Evolutionary conservation across 2,888 invertebrate species (phyloP), one percentile per base, ranked within the genome.

Genomic region (Tipula lateralis): DNA sequence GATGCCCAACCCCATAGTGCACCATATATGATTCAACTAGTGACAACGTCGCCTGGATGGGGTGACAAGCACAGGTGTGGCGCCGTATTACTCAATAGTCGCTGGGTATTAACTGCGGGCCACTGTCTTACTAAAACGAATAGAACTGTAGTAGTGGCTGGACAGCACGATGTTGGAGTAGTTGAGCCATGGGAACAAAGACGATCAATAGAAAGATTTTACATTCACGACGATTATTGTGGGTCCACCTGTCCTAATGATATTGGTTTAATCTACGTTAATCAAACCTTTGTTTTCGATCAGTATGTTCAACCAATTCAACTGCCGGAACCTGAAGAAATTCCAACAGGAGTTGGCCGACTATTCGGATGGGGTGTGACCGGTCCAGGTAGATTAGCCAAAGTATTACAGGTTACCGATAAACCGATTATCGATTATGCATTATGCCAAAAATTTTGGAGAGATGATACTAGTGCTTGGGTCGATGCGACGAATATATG

Each of bases 211-310:
- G 34, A 34, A 1, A 7, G 32, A 7, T 32, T 34, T n/a, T 4
- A 16, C 34, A 16, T 83, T 9, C 91, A 91, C 85, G 87, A 87
- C 34, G 1, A 30, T 1, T 89, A 87, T 86, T 30, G 9, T 44
- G 90, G 91, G 12, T 88, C 88, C 4, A 89, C 90, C 16, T 90
- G 89, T 16, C 90, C 90, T 85, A 91, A 91, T 86, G 93, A 93
- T 87, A 92, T 93, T 86, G 93, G 92, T 29, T 84, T 93, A 1
- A 86, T 93, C 85, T 88, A 88, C 86, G 86, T 89, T 9, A 87
- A 86, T 30, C 84, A 87, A 50, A 85, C 89, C 0, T 88, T 90
- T 36, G 85, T 85, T 13, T 88, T 89, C 85, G 89, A 88, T 84
- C 86, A 88, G 12, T 85, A 85, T 13, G 89, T 91, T 2, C 87